phyloP scores from a whole-genome alignment of 37 sponge, comb jelly and placozoan genomes.

The Spongilla lacustris region DNA sequence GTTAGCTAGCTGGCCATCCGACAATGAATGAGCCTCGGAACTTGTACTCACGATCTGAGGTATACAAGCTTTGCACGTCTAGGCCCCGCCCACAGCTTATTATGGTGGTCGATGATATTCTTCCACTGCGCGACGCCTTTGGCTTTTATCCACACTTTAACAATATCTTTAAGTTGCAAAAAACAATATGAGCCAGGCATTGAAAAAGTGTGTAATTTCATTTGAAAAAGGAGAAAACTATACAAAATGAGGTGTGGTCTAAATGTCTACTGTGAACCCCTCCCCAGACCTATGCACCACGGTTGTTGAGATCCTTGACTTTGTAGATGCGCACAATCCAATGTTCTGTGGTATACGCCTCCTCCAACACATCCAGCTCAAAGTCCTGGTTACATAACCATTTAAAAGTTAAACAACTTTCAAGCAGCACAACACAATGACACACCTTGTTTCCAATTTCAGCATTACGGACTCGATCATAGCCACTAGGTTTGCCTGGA shows the following conservation, averaged over 20 bases:
- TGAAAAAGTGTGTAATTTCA: slow-evolving; percentile 2
- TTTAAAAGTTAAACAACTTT: neutral
- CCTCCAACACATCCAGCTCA: slow-evolving; percentile 97
- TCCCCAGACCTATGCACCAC: slow-evolving; percentile 62
- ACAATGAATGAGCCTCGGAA: too few species aligned
- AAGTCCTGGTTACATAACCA: slow-evolving; percentile 64
- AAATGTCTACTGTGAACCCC: neutral
- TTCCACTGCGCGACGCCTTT: too few species aligned
- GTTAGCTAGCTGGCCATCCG: too few species aligned
- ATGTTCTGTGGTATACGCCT: slow-evolving; percentile 99
- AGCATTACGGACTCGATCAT: slow-evolving; percentile 96
- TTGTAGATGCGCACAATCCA: slow-evolving; percentile 99
- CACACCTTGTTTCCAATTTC: slow-evolving; percentile 96
- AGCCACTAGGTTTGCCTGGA: slow-evolving; percentile 93
- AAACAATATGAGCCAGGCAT: neutral
- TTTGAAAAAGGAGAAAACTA: neutral
- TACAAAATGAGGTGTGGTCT: neutral
- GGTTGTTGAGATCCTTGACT: slow-evolving; percentile 92
- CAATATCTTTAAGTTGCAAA: too few species aligned
- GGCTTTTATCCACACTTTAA: too few species aligned
- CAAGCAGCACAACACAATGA: neutral
- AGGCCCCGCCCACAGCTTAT: too few species aligned
- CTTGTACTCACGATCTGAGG: too few species aligned
- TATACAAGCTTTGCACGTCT: too few species aligned
- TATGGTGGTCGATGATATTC: too few species aligned